A percentile compares a stretch with the other conserved stretches of the same genome.
These are phyloP conservation scores for Hippocampus abdominalis DNA, from an alignment of 2,113 vertebrate species.

Conservation along the genomic window DNA sequence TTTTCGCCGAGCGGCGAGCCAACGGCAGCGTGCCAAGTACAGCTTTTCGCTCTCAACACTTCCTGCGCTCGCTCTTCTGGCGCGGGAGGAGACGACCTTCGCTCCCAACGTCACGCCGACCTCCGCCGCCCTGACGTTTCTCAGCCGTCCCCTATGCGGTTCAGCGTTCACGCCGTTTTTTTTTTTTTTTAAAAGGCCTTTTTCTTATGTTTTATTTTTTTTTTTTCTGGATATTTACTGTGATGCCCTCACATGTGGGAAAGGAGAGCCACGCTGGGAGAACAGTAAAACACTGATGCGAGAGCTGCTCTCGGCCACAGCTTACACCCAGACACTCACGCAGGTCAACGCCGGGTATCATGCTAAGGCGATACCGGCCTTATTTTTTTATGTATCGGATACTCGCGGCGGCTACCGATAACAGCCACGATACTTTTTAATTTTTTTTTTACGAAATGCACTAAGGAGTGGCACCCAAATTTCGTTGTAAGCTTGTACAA, in stretches of 20 bases:
- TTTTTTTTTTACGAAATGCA: too few species aligned
- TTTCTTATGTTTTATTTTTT: too few species aligned
- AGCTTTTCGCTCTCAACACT: conserved; percentile 74
- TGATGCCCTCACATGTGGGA: not conserved
- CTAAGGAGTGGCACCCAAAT: too few species aligned
- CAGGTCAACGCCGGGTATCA: too few species aligned
- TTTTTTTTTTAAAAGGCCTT: too few species aligned
- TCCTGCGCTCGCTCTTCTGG: conserved; percentile 69
- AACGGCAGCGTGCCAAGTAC: conserved; percentile 71
- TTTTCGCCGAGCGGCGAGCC: conserved; percentile 73
- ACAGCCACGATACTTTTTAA: too few species aligned
- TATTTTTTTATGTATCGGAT: too few species aligned
- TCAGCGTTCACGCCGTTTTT: too few species aligned
- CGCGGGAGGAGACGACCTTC: conserved; percentile 66
- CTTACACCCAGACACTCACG: not conserved
- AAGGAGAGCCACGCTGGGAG: not conserved
- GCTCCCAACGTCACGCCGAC: conserved; percentile 65
- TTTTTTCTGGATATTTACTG: not conserved
- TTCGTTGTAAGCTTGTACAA: too few species aligned
- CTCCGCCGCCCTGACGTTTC: conserved; percentile 34
- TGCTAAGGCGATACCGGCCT: too few species aligned
- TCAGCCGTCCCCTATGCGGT: too few species aligned
- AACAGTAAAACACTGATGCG: not conserved
- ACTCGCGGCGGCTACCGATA: too few species aligned
- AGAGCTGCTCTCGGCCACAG: not conserved